Conservation (phyloP, 2,113 vertebrate genomes). For the Glareola pratincola region DNA sequence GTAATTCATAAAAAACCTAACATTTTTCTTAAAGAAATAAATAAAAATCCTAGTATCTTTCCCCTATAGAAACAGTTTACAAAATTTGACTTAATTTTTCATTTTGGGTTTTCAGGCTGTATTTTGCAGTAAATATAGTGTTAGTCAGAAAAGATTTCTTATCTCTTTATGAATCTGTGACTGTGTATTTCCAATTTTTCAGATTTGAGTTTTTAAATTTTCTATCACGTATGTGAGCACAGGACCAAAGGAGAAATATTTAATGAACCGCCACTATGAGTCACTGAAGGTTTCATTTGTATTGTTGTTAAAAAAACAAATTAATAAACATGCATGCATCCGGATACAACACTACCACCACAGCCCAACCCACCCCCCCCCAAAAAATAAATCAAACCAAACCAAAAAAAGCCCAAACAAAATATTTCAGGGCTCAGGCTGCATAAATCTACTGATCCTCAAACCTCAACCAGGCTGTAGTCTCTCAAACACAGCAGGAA, state of each 20-base stretch:
- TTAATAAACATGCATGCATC: fast-evolving
- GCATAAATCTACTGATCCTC: background rate
- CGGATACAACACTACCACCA: background rate
- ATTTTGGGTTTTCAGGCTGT: background rate
- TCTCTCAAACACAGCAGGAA: background rate
- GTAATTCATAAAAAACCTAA: background rate
- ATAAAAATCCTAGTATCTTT: background rate
- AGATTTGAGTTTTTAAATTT: background rate
- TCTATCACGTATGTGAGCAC: background rate
- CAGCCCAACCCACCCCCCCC: fast-evolving
- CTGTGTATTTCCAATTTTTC: background rate
- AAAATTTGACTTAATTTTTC: background rate
- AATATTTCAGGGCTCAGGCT: background rate
- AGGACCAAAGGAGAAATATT: background rate
- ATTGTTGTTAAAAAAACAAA: background rate
- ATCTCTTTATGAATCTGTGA: background rate
- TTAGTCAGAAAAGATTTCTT: background rate
- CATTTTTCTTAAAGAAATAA: background rate
- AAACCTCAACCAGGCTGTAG: background rate
- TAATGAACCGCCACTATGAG: background rate
- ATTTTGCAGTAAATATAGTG: background rate
- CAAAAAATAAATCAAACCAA: background rate
- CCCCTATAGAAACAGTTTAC: background rate
- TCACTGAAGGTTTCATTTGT: background rate
- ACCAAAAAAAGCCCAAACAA: background rate